Evolutionary conservation across 2,113 vertebrate species (phyloP), one percentile per base, ranked within the genome.

Genomic region (Bos indicus): DNA sequence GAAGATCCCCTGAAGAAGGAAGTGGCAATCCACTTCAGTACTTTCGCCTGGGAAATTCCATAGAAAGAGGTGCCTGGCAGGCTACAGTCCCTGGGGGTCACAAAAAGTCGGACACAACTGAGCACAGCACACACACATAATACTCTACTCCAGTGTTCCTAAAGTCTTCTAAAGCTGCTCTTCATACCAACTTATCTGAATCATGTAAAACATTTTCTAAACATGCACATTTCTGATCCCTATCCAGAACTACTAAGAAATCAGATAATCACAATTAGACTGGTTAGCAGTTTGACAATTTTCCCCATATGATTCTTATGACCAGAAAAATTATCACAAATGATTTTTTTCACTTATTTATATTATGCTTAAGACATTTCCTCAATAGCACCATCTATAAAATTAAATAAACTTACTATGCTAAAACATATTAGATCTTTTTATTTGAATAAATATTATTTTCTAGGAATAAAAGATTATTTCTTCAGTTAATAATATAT

Each of bases 391-490:
- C 11, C 43, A 96, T 64, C 1, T 71, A 40, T 89, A 96, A 92
- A 36, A 85, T 78, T 96, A 96, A 87, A 94, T 33, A 86, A 43
- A 92, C 13, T 7, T 26, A 43, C 8, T 51, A 30, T 26, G 19
- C 26, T 94, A 85, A 91, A 88, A 81, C 15, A 43, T 64, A 83
- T 36, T 59, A 86, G 12, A 21, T 88, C 13, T 82, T 12, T 92
- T 95, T 95, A 89, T 81, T 92, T 88, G 30, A 88, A 81, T 84
- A 84, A 78, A 81, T 90, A 7, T n/a, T 90, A 71, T 86, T 96
- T 97, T 92, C n/a, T 88, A 98, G 94, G 12, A 97, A 95, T 33
- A 97, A 95, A 5, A 28, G 5, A 95, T 90, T 52, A 96, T 93
- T 96, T 59, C 40, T 97, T 88, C 91, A 97, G 56, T 36, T 95